These are phyloP conservation scores for Falco rusticolus DNA, from an alignment of 2,797 vertebrate genomes.

Conservation along the genomic window DNA sequence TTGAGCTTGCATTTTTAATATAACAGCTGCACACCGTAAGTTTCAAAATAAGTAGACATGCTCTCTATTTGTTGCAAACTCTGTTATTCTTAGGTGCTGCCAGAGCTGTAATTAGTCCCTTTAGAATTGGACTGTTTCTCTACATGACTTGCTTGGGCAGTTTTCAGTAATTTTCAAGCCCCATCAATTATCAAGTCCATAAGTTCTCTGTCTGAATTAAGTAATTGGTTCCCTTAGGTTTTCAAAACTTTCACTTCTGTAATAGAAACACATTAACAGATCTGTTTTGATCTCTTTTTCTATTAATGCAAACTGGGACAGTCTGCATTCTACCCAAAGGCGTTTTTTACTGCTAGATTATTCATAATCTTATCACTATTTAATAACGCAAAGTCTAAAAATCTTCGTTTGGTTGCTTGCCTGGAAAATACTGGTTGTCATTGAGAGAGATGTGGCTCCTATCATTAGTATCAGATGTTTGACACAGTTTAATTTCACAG, in stretches of 20 bases:
- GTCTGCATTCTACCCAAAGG: neutral
- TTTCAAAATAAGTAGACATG: neutral
- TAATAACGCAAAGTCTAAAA: neutral
- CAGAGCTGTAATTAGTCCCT: neutral
- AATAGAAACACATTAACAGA: neutral
- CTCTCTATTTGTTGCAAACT: neutral
- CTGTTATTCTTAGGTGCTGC: neutral
- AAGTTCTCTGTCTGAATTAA: neutral
- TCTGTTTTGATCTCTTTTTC: neutral
- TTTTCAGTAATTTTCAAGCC: neutral
- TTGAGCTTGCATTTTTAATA: neutral
- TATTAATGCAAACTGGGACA: neutral
- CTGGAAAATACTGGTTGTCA: neutral
- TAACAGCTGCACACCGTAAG: neutral
- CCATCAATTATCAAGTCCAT: neutral
- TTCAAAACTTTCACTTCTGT: neutral
- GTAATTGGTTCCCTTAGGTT: slow-evolving; percentile 17
- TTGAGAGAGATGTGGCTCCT: neutral
- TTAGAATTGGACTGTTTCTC: neutral
- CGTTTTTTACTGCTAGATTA: neutral
- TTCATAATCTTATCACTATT: neutral
- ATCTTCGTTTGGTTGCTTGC: neutral
- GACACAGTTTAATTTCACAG: neutral
- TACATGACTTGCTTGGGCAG: neutral
- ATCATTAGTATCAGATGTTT: neutral